Percentiles rank a stretch among this genome's conserved stretches.
These are phyloP conservation scores for Himalopsyche japonica DNA, from an alignment of 2,888 invertebrate genomes.

Conservation along the genomic window DNA sequence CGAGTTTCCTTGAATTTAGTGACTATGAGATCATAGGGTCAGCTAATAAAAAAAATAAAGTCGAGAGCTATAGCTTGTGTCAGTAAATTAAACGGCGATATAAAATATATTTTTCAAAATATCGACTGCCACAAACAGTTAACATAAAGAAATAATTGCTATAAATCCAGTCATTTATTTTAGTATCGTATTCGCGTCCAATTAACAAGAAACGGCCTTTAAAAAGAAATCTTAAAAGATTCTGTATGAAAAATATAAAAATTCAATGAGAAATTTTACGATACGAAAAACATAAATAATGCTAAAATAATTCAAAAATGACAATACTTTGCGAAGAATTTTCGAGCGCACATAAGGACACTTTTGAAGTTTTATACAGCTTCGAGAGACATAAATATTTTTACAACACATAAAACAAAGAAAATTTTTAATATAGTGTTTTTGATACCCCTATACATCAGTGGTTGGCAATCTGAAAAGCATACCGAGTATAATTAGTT, in stretches of 20 bases:
- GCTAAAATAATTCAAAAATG: not conserved
- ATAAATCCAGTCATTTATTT: not conserved
- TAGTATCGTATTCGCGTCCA: not conserved
- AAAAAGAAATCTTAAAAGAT: not conserved
- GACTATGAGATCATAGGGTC: too few relatives aligned
- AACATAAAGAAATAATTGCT: not conserved
- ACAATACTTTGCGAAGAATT: not conserved
- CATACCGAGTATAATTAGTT: too few relatives aligned
- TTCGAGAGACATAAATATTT: not conserved
- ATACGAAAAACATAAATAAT: not conserved
- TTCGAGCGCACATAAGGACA: not conserved
- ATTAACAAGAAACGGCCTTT: not conserved
- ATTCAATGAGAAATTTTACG: not conserved
- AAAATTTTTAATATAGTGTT: not conserved
- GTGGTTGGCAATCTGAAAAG: too few relatives aligned
- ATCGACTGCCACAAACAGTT: not conserved
- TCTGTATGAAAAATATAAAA: not conserved
- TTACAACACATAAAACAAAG: not conserved
- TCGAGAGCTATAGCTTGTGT: too few relatives aligned
- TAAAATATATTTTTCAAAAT: not conserved
- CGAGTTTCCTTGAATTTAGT: too few relatives aligned
- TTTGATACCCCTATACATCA: too few relatives aligned
- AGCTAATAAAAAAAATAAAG: too few relatives aligned
- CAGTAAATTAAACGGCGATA: too few relatives aligned
- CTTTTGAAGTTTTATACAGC: not conserved